Evolutionary conservation across 2,113 vertebrate species (phyloP).

Genomic region (Megatriorchis doriae): DNA sequence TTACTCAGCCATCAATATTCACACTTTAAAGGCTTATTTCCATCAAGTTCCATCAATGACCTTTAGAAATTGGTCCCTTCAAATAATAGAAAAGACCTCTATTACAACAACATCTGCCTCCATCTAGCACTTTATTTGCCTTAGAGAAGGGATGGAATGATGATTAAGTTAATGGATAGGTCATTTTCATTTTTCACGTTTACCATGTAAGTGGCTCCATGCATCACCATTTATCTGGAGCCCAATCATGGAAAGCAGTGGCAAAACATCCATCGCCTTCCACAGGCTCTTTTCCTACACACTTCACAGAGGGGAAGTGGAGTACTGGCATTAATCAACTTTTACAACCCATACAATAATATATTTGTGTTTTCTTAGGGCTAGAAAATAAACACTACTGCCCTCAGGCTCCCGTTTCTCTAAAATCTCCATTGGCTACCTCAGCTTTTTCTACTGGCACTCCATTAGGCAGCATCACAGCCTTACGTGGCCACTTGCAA

Average conservation of each 20-base stretch:
- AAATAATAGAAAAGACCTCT: conserved; percentile 22
- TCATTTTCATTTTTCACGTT: conserved; percentile 27
- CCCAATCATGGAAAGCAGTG: not conserved
- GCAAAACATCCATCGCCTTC: not conserved
- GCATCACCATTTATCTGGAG: not conserved
- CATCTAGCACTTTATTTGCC: not conserved
- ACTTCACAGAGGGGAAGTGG: not conserved
- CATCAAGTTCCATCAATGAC: not conserved
- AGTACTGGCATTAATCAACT: not conserved
- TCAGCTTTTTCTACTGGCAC: not conserved
- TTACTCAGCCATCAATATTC: conserved; percentile 11
- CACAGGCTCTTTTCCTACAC: not conserved
- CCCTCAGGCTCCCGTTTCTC: not conserved
- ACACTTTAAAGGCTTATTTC: conserved; percentile 22
- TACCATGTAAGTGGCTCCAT: not conserved
- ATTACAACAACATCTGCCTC: conserved; percentile 27
- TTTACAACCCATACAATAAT: not conserved
- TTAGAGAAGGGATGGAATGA: conserved; percentile 11
- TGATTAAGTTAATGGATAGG: conserved; percentile 8
- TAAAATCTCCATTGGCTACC: not conserved
- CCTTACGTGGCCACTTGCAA: not conserved
- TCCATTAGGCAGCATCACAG: not conserved
- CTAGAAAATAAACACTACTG: not conserved
- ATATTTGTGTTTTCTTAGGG: not conserved
- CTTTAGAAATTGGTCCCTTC: conserved; percentile 3